Conservation (phyloP, 2,888 invertebrate species). For the Teinopalpus imperialis region DNA sequence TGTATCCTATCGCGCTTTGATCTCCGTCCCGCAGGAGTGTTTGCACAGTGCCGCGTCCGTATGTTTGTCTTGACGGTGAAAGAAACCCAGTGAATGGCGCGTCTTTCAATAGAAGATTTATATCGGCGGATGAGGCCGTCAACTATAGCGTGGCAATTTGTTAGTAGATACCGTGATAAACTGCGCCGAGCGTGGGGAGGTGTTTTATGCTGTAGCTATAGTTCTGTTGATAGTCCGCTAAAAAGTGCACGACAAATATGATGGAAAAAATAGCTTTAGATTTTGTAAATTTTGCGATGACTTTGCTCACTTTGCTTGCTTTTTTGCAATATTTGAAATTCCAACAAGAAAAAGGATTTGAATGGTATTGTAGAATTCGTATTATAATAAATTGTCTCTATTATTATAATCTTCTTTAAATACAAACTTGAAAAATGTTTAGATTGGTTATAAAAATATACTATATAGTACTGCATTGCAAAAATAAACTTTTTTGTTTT, state of each 20-base stretch:
- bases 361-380: too few relatives aligned
- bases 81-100: constrained; percentile 58
- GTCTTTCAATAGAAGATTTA: constrained; percentile 65
- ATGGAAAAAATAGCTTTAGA: neutral
- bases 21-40: constrained; percentile 68
- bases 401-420: too few relatives aligned
- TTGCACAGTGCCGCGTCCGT: constrained; percentile 54
- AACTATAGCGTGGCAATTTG: constrained; percentile 76
- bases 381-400: too few relatives aligned
- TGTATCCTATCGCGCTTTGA: constrained; percentile 78
- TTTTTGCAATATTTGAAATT: too few relatives aligned
- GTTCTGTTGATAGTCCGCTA: constrained; percentile 2
- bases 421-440: too few relatives aligned
- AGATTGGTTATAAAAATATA: too few relatives aligned
- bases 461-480: too few relatives aligned
- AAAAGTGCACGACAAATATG: constrained; percentile 4
- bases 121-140: constrained; percentile 60
- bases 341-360: too few relatives aligned
- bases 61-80: constrained; percentile 70
- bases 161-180: constrained; percentile 70
- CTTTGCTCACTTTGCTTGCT: too few relatives aligned
- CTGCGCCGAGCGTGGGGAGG: constrained; percentile 13
- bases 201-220: neutral
- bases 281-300: too few relatives aligned
- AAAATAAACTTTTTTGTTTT: too few relatives aligned